A percentile compares a stretch with the other conserved stretches of the same genome.
phyloP scores from a whole-genome alignment of 2,888 invertebrate species.

The Palloptera scutellata region DNA sequence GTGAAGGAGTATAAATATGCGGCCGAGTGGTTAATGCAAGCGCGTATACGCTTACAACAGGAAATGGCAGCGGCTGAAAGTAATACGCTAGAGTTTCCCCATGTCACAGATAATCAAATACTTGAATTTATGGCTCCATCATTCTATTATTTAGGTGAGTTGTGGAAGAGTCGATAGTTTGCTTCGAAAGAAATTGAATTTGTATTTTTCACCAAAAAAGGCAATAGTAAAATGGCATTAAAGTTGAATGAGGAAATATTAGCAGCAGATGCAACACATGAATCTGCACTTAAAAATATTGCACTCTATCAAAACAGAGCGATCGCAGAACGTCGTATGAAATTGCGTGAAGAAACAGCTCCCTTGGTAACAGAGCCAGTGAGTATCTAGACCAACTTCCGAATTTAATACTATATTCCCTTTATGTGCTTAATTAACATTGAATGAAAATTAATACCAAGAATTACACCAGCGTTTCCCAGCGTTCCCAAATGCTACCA shows the following conservation, averaged over 20 bases:
- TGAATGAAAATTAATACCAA: too few relatives aligned
- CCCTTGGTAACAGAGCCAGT: too few relatives aligned
- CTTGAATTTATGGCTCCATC: slow-evolving; percentile 39
- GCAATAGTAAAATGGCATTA: slow-evolving; percentile 44
- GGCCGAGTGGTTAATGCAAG: slow-evolving; percentile 49
- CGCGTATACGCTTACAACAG: slow-evolving; percentile 28
- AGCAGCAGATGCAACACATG: slow-evolving; percentile 35
- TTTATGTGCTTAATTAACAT: too few relatives aligned
- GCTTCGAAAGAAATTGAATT: too few relatives aligned
- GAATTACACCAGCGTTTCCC: too few relatives aligned
- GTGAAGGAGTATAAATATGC: slow-evolving; percentile 35
- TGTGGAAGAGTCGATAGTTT: too few relatives aligned
- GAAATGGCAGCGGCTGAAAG: slow-evolving; percentile 6
- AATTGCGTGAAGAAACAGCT: too few relatives aligned
- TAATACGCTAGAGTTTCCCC: slow-evolving; percentile 24
- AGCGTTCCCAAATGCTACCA: too few relatives aligned
- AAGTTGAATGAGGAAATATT: slow-evolving; percentile 45
- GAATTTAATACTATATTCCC: too few relatives aligned
- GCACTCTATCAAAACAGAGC: slow-evolving; percentile 14
- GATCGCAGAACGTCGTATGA: slow-evolving; percentile 11
- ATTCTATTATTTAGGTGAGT: slow-evolving; percentile 25
- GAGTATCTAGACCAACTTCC: too few relatives aligned
- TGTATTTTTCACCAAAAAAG: slow-evolving; percentile 7
- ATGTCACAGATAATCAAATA: slow-evolving; percentile 35
- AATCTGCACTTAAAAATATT: slow-evolving; percentile 34